Conservation (phyloP, 2,113 vertebrate species). For the Genyomyrus donnyi region DNA sequence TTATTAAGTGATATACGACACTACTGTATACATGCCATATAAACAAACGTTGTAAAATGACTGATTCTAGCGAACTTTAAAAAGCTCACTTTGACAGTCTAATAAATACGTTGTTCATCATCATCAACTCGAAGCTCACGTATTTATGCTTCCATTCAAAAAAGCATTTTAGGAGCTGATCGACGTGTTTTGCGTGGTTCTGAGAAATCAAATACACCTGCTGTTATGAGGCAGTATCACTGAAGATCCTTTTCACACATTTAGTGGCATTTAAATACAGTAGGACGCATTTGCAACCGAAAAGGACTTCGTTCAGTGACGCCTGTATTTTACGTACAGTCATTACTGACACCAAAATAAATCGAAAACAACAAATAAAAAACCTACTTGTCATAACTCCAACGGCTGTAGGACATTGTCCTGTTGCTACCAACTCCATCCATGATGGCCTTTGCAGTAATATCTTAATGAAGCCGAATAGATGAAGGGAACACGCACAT, state of each 20-base stretch:
- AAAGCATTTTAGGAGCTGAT: background rate
- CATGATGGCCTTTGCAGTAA: constrained; percentile 39
- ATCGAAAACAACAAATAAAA: background rate
- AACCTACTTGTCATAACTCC: constrained; percentile 72
- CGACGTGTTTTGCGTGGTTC: background rate
- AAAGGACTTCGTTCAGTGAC: background rate
- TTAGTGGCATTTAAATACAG: background rate
- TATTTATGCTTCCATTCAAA: background rate
- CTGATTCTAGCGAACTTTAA: background rate
- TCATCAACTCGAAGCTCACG: background rate
- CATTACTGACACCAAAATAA: background rate
- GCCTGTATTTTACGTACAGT: background rate
- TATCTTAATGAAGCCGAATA: background rate
- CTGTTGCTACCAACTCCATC: constrained; percentile 61
- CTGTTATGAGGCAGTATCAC: background rate
- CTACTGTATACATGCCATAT: background rate
- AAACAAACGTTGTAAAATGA: background rate
- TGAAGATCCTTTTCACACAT: background rate
- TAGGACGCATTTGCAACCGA: background rate
- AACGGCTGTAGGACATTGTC: constrained; percentile 74
- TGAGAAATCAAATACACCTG: constrained; percentile 1
- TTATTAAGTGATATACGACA: background rate
- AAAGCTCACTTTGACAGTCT: background rate
- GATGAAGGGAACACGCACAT: background rate
- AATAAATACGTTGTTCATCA: background rate